phyloP scores from a whole-genome alignment of 2,113 vertebrate genomes.

The Ictalurus punctatus region DNA sequence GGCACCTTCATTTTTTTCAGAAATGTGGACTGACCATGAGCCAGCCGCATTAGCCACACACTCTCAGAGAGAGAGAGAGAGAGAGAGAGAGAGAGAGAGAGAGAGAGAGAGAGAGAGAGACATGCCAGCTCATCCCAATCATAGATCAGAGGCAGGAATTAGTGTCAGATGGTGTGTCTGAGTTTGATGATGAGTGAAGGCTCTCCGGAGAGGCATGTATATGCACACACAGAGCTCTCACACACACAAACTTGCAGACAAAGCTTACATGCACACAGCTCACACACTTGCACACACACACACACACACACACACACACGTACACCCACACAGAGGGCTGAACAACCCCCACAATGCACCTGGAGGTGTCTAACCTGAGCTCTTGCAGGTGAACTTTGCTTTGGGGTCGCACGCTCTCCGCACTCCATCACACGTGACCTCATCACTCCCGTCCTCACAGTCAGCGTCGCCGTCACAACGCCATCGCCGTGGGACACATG shows the following conservation, averaged over 20 bases:
- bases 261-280: too few relatives aligned
- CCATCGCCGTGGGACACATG: slow-evolving; percentile 81
- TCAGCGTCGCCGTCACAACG: slow-evolving; percentile 86
- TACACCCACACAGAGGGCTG: background rate
- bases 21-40: background rate
- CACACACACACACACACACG: background rate
- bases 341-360: background rate
- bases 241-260: background rate
- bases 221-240: background rate
- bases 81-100: too few relatives aligned
- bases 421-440: slow-evolving; percentile 79
- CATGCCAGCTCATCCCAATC: background rate
- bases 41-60: background rate
- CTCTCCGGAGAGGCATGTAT: background rate
- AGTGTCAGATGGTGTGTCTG: slow-evolving; percentile 12
- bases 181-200: background rate
- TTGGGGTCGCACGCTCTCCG: slow-evolving; percentile 75
- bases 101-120: too few relatives aligned
- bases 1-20: background rate
- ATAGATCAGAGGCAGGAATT: slow-evolving; percentile 4
- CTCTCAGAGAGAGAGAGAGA: background rate
- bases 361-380: slow-evolving; percentile 71
- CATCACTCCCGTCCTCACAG: slow-evolving; percentile 85
- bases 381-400: slow-evolving; percentile 82
- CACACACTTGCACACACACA: background rate